phyloP scores from a whole-genome alignment of 2,113 vertebrate genomes.

The Pleuronectes platessa region DNA sequence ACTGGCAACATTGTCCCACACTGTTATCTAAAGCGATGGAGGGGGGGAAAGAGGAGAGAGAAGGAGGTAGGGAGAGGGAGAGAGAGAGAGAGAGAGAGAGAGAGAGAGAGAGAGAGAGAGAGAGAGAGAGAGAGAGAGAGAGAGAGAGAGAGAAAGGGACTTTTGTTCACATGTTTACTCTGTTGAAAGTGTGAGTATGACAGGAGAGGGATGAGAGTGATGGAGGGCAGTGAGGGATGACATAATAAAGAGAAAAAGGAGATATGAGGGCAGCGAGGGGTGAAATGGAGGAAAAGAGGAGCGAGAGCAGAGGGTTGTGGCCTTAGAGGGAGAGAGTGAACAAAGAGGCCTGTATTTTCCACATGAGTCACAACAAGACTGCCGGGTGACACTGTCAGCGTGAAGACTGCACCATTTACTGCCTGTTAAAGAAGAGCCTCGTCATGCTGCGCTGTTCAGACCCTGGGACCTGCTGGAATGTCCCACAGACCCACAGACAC shows the following conservation, averaged over 20 bases:
- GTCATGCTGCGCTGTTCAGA: constrained; percentile 47
- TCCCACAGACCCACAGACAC: constrained; percentile 19
- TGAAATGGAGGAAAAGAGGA: constrained; percentile 41
- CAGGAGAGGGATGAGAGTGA: constrained; percentile 36
- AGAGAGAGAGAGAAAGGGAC: constrained; percentile 42
- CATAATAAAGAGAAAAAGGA: constrained; percentile 17
- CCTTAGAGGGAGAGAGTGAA: background rate
- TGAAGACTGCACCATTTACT: constrained; percentile 48
- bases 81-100: constrained; percentile 37
- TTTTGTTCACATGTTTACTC: constrained; percentile 62
- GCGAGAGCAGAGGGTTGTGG: background rate
- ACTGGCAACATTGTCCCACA: constrained; percentile 65
- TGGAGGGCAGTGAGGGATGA: constrained; percentile 35
- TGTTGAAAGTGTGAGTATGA: constrained; percentile 34
- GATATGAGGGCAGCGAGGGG: constrained; percentile 37
- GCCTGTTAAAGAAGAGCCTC: constrained; percentile 51
- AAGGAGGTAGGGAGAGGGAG: constrained; percentile 26
- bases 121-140: constrained; percentile 36
- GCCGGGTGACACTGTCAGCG: constrained; percentile 41
- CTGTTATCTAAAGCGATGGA: constrained; percentile 40
- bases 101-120: constrained; percentile 42
- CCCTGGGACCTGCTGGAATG: constrained; percentile 23
- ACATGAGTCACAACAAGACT: constrained; percentile 31
- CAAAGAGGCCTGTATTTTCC: constrained; percentile 54
- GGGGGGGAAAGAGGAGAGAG: constrained; percentile 25